Conservation (phyloP, 2,113 vertebrate species). For the Symphodus melops region DNA sequence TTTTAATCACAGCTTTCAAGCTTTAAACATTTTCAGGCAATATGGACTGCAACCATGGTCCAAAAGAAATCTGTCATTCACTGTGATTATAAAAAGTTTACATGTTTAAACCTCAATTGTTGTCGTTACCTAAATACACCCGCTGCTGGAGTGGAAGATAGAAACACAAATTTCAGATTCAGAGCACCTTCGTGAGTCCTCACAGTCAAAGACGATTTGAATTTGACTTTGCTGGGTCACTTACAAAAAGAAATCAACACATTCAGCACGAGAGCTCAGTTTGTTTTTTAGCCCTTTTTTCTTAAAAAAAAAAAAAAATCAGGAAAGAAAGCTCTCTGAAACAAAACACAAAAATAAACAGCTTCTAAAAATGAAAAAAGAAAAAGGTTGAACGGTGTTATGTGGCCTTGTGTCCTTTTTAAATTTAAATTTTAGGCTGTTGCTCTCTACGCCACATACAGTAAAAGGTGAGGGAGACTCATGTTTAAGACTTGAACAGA, state of each 20-base stretch:
- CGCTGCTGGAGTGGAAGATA: slow-evolving; percentile 7
- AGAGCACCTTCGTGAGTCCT: slow-evolving; percentile 1
- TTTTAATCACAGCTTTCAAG: too few relatives aligned
- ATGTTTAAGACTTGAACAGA: slow-evolving; percentile 2
- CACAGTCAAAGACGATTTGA: background rate
- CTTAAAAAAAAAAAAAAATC: background rate
- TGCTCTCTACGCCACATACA: slow-evolving; percentile 4
- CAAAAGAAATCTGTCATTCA: background rate
- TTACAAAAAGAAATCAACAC: background rate
- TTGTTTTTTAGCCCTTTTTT: background rate
- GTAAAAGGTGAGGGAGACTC: slow-evolving; percentile 12
- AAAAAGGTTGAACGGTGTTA: background rate
- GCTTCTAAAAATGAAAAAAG: background rate
- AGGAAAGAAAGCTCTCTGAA: background rate
- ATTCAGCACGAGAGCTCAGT: background rate
- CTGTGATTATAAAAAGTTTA: background rate
- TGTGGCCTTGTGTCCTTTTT: slow-evolving; percentile 1
- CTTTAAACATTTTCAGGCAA: too few relatives aligned
- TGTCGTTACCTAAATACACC: slow-evolving; percentile 22
- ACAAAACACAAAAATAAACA: slow-evolving; percentile 3
- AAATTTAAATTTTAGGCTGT: background rate
- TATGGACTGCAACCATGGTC: too few relatives aligned
- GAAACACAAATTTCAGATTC: slow-evolving; percentile 2
- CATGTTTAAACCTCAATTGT: slow-evolving; percentile 4
- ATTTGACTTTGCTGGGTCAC: slow-evolving; percentile 21